These are phyloP conservation scores for Cuculus canorus DNA, from an alignment of 2,797 vertebrate genomes.

Conservation along the genomic window DNA sequence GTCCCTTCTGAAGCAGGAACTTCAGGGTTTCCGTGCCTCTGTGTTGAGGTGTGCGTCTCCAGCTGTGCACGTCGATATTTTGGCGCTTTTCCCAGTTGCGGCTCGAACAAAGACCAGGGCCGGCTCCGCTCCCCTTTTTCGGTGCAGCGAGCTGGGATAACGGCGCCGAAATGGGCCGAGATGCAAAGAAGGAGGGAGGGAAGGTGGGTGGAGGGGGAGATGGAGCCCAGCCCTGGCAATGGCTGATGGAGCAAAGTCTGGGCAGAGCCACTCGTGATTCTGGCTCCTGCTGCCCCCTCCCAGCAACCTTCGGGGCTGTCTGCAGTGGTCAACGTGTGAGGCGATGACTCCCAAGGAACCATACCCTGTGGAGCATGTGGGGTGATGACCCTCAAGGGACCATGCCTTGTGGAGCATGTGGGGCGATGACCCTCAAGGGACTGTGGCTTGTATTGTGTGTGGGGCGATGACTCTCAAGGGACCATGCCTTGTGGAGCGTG, in stretches of 20 bases:
- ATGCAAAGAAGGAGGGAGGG: neutral
- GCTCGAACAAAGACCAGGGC: constrained; percentile 44
- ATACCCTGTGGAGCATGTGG: too few relatives aligned
- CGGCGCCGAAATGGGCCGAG: constrained; percentile 1
- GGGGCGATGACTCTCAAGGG: neutral
- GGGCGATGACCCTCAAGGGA: too few relatives aligned
- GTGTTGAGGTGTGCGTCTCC: neutral
- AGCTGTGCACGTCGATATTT: neutral
- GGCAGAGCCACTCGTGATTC: neutral
- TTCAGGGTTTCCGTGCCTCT: neutral
- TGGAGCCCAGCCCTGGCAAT: constrained; percentile 17
- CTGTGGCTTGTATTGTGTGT: too few relatives aligned
- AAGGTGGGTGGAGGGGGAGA: neutral
- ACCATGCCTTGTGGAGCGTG: fast-evolving
- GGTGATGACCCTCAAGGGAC: too few relatives aligned
- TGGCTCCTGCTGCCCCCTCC: neutral
- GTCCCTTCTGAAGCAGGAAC: neutral
- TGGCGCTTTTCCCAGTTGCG: constrained; percentile 2
- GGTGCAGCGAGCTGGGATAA: constrained; percentile 24
- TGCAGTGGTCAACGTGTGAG: neutral
- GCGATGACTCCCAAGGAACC: too few relatives aligned
- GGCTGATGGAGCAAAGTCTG: constrained; percentile 26
- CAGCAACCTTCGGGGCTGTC: neutral
- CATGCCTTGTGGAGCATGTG: too few relatives aligned
- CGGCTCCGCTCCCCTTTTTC: neutral